Conservation (phyloP, 1,140 invertebrate species). For the Drosophila navojoa region DNA sequence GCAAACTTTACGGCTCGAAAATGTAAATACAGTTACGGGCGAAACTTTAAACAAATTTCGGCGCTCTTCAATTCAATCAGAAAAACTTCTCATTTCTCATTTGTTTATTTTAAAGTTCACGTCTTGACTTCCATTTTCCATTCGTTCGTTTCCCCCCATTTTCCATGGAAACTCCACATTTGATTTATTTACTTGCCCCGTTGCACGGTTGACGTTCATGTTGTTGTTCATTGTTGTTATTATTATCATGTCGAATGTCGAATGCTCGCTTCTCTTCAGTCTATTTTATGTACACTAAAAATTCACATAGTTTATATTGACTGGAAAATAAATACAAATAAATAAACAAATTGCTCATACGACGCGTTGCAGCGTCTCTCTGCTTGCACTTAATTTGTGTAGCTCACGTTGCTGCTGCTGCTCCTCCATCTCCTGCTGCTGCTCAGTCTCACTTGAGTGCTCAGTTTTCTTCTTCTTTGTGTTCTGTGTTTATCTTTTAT, state of each 20-base stretch:
- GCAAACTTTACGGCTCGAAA: slow-evolving; percentile 29
- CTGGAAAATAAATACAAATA: slow-evolving; percentile 83
- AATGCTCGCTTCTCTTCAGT: slow-evolving; percentile 18
- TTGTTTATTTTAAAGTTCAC: slow-evolving; percentile 64
- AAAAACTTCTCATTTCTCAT: slow-evolving; percentile 9
- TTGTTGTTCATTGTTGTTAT: slow-evolving; percentile 41
- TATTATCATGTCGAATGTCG: slow-evolving; percentile 32
- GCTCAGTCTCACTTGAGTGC: too few relatives aligned
- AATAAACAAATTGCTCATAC: slow-evolving; percentile 71
- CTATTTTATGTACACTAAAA: slow-evolving; percentile 77
- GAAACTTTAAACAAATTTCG: slow-evolving; percentile 1
- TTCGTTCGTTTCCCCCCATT: slow-evolving; percentile 25
- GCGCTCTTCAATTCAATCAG: slow-evolving; percentile 20
- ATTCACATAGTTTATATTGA: slow-evolving; percentile 82
- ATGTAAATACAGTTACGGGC: slow-evolving; percentile 22
- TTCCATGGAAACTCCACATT: slow-evolving; percentile 56
- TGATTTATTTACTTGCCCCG: slow-evolving; percentile 76
- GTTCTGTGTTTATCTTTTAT: slow-evolving; percentile 61
- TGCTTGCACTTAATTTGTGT: slow-evolving; percentile 67
- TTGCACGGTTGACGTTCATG: slow-evolving; percentile 20
- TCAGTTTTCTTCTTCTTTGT: too few relatives aligned
- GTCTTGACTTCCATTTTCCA: slow-evolving; percentile 57
- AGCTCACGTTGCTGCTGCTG: slow-evolving; percentile 45
- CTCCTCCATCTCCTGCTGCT: too few relatives aligned
- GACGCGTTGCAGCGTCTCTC: slow-evolving; percentile 55